Percentiles rank a stretch among this genome's conserved stretches.
Conservation (phyloP, 2,113 vertebrate species). For the Pyrgilauda ruficollis region DNA sequence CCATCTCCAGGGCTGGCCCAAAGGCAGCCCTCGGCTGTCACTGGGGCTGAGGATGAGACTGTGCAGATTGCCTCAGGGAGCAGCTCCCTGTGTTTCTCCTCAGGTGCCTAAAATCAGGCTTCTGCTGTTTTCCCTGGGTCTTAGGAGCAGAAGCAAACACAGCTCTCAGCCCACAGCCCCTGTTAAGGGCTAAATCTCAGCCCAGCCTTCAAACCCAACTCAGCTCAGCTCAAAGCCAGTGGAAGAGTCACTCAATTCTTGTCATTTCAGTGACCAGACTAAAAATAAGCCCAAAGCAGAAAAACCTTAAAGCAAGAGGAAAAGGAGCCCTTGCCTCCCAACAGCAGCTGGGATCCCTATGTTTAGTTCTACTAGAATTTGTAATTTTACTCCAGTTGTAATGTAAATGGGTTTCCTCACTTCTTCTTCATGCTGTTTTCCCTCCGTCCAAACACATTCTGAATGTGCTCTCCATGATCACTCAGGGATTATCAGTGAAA, state of each 20-base stretch:
- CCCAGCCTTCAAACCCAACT: not conserved
- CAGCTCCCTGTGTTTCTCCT: not conserved
- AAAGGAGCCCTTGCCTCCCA: not conserved
- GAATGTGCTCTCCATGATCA: not conserved
- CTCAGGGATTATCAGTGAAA: not conserved
- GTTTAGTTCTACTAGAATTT: not conserved
- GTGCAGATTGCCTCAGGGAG: not conserved
- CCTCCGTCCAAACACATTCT: not conserved
- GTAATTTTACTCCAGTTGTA: not conserved
- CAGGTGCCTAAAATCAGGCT: not conserved
- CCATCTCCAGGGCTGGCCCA: not conserved
- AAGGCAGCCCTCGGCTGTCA: not conserved
- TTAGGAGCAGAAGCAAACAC: not conserved
- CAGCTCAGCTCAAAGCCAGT: not conserved
- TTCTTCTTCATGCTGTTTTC: not conserved
- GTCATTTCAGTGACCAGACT: not conserved
- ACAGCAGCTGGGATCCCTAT: not conserved
- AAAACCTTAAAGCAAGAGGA: not conserved
- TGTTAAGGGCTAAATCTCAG: not conserved
- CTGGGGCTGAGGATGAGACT: not conserved
- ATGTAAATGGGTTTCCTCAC: not conserved
- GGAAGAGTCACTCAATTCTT: not conserved
- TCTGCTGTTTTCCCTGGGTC: not conserved
- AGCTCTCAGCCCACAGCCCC: not conserved
- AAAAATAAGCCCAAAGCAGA: not conserved